phyloP scores from a whole-genome alignment of 92 coral and sea anemone genomes.

The Zoanthus sansibaricus region DNA sequence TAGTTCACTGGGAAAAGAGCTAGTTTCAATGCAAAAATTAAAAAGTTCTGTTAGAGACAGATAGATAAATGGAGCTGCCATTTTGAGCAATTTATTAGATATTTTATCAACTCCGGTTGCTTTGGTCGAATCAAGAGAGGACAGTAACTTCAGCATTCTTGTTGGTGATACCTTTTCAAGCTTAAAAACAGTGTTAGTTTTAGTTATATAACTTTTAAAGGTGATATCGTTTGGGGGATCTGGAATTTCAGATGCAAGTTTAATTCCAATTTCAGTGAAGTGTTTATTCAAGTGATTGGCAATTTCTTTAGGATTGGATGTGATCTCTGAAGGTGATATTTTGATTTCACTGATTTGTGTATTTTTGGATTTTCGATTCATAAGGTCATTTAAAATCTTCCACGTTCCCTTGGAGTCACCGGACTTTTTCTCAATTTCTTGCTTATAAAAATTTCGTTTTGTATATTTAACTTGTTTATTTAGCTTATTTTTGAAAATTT shows the following conservation, averaged over 20 bases:
- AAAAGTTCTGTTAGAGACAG: constrained; percentile 34
- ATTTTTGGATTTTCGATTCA: too few species aligned
- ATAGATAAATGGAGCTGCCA: background rate
- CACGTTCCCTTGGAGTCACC: constrained; percentile 30
- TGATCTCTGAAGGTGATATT: constrained; percentile 17
- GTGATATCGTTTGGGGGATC: constrained; percentile 7
- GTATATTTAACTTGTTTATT: constrained; percentile 15
- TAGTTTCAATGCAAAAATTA: constrained; percentile 25
- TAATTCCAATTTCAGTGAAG: background rate
- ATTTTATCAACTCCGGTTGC: constrained; percentile 37
- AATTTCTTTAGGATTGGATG: background rate
- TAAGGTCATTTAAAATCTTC: too few species aligned
- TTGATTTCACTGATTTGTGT: constrained; percentile 36
- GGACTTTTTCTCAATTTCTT: constrained; percentile 18
- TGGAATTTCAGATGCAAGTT: constrained; percentile 38
- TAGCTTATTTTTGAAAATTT: constrained; percentile 26
- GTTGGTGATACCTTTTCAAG: constrained; percentile 19
- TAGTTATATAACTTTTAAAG: constrained; percentile 40
- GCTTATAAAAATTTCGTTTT: constrained; percentile 44
- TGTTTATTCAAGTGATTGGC: constrained; percentile 25
- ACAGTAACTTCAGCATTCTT: constrained; percentile 23
- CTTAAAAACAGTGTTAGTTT: constrained; percentile 36
- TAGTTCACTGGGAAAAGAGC: constrained; percentile 39
- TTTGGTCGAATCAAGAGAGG: constrained; percentile 20
- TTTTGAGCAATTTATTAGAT: constrained; percentile 10